phyloP scores from a whole-genome alignment of 53 echinoderm and acorn worm genomes.

The Echinarachnius parma region DNA sequence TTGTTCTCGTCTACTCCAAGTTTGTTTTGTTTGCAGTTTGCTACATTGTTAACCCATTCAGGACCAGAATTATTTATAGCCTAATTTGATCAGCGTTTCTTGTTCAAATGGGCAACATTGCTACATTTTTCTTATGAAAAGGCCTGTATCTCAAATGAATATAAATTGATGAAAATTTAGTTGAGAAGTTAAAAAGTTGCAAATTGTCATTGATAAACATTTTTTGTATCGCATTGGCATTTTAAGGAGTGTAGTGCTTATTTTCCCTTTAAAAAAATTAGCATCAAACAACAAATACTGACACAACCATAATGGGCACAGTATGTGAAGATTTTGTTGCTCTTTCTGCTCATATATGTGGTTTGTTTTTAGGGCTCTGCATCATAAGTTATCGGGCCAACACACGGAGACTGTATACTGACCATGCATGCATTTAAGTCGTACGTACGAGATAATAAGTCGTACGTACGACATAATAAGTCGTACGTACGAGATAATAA shows the following conservation, averaged over 20 bases:
- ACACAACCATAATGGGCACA: not conserved
- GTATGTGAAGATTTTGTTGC: not conserved
- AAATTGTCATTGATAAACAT: not conserved
- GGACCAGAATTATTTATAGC: not conserved
- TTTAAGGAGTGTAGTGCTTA: not conserved
- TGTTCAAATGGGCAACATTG: not conserved
- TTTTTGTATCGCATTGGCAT: too few species aligned
- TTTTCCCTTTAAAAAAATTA: not conserved
- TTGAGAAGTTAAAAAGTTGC: not conserved
- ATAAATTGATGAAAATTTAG: not conserved
- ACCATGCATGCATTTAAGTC: too few species aligned
- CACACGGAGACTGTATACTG: too few species aligned
- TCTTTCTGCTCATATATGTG: slow-evolving; percentile 1
- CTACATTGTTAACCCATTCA: not conserved
- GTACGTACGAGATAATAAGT: too few species aligned
- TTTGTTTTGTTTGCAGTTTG: not conserved
- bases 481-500: too few species aligned
- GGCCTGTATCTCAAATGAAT: slow-evolving; percentile 1
- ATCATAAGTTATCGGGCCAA: slow-evolving; percentile 1
- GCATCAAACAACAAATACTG: not conserved
- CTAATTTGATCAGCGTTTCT: not conserved
- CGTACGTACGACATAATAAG: too few species aligned
- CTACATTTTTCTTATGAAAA: not conserved
- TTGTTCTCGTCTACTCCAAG: not conserved
- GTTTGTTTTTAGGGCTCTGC: not conserved